phyloP scores from a whole-genome alignment of 2,113 vertebrate species.

The Guaruba guarouba region DNA sequence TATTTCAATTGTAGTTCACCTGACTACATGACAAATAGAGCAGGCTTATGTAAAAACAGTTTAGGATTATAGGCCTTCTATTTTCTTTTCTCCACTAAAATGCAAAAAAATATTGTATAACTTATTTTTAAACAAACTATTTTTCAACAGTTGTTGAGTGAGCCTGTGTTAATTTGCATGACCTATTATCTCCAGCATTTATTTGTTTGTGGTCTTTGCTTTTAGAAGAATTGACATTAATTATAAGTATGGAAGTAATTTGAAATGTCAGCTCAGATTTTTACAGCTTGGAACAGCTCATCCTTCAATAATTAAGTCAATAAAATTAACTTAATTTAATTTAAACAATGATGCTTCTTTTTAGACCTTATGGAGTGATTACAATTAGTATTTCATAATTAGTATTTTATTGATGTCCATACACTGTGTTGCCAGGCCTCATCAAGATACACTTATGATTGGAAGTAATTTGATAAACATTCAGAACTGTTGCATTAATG shows the following conservation, averaged over 20 bases:
- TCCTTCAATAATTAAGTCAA: conserved; percentile 75
- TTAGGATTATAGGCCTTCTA: not conserved
- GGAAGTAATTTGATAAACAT: conserved; percentile 75
- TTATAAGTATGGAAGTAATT: conserved; percentile 64
- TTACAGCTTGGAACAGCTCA: conserved; percentile 64
- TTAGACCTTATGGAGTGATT: conserved; percentile 63
- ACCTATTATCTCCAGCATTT: conserved; percentile 49
- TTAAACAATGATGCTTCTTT: conserved; percentile 63
- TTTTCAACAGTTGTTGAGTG: conserved; percentile 29
- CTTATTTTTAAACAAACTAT: not conserved
- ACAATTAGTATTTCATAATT: conserved; percentile 77
- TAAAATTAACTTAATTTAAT: conserved; percentile 77
- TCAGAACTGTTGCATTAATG: conserved; percentile 71
- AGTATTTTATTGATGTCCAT: conserved; percentile 75
- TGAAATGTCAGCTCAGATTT: conserved; percentile 72
- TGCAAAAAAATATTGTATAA: not conserved
- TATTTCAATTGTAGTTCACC: not conserved
- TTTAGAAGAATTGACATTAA: conserved; percentile 65
- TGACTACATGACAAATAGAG: not conserved
- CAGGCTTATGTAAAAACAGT: not conserved
- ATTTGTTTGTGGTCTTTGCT: conserved; percentile 47
- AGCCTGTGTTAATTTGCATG: not conserved
- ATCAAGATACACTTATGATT: conserved; percentile 61
- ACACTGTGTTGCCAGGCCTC: conserved; percentile 19
- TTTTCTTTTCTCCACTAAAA: not conserved